A percentile compares a stretch with the other conserved stretches of the same genome.
Conservation (phyloP, 1,140 invertebrate genomes). For the Bicyclus anynana region DNA sequence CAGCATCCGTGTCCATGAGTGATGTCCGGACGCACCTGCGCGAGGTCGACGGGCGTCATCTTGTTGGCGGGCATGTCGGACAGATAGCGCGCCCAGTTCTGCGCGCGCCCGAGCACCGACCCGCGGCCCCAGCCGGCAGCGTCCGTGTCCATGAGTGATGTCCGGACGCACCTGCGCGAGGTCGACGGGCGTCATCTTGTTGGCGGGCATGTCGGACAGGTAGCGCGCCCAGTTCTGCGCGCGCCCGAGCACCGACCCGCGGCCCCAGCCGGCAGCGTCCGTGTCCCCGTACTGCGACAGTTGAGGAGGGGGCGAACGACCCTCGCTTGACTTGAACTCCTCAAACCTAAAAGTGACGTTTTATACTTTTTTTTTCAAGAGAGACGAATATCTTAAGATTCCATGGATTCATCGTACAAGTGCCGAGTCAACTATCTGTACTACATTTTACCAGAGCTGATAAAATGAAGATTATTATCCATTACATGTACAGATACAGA, state of each 20-base stretch:
- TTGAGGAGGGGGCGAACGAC: conserved; percentile 56
- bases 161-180: conserved; percentile 82
- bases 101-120: conserved; percentile 82
- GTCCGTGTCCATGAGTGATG: too few relatives aligned
- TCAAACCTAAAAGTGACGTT: conserved; percentile 59
- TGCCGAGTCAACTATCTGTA: too few relatives aligned
- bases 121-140: conserved; percentile 76
- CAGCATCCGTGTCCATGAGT: too few relatives aligned
- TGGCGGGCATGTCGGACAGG: conserved; percentile 87
- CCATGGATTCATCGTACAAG: too few relatives aligned
- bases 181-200: conserved; percentile 88
- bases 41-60: too few relatives aligned
- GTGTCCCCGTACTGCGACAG: conserved; percentile 41
- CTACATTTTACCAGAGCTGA: too few relatives aligned
- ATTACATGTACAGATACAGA: too few relatives aligned
- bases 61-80: conserved; percentile 89
- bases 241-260: conserved; percentile 80
- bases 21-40: too few relatives aligned
- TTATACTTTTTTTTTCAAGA: neutral
- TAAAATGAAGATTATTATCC: too few relatives aligned
- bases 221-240: conserved; percentile 88
- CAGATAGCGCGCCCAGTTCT: conserved; percentile 87
- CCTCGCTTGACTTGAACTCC: conserved; percentile 78
- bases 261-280: conserved; percentile 72
- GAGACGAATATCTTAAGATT: too few relatives aligned